phyloP scores from a whole-genome alignment of 2,797 vertebrate genomes.

The Galagoides demidoff region DNA sequence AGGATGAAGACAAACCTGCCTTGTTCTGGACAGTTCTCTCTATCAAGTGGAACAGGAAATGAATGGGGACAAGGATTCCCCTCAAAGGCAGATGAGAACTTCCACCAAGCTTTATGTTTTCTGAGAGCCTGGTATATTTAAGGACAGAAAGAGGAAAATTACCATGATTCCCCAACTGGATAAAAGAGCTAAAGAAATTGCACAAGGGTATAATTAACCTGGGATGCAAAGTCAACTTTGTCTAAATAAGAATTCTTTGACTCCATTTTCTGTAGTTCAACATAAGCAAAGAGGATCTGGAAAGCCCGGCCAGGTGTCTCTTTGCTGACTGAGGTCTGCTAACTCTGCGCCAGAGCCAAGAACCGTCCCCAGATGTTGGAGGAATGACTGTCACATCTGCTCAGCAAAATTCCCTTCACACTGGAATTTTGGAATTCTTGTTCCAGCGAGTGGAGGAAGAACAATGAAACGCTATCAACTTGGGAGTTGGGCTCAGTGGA shows the following conservation, averaged over 20 bases:
- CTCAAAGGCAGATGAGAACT: neutral
- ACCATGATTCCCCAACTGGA: neutral
- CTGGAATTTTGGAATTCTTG: neutral
- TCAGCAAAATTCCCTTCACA: neutral
- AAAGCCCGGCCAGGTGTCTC: neutral
- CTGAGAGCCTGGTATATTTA: neutral
- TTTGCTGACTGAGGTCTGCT: neutral
- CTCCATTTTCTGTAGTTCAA: neutral
- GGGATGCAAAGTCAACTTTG: neutral
- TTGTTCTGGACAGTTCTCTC: neutral
- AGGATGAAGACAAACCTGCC: neutral
- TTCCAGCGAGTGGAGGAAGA: neutral
- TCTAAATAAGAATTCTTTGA: neutral
- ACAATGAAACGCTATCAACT: neutral
- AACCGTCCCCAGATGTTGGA: neutral
- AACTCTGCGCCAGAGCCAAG: neutral
- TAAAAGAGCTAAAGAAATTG: neutral
- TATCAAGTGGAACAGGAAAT: slow-evolving; percentile 22
- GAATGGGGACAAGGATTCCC: neutral
- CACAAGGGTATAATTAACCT: neutral
- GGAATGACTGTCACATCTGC: neutral
- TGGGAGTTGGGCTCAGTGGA: neutral
- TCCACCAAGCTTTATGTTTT: neutral
- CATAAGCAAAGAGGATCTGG: neutral
- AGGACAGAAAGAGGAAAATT: neutral